These are phyloP conservation scores for Parnassius glacialis DNA, from an alignment of 2,888 invertebrate genomes.

Conservation along the genomic window DNA sequence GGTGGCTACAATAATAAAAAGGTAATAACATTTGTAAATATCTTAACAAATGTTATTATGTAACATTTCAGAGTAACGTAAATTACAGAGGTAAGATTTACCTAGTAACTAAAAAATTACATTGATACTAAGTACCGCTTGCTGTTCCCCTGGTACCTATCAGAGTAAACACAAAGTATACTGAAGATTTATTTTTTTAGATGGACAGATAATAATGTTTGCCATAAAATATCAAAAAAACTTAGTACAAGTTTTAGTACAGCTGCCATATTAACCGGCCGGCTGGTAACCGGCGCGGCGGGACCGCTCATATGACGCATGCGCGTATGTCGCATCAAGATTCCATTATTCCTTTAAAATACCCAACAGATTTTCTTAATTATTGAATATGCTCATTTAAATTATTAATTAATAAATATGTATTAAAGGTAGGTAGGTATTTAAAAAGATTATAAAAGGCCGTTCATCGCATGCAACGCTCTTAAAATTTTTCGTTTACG, in stretches of 20 bases:
- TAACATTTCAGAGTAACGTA: too few relatives aligned
- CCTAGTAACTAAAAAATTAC: background rate
- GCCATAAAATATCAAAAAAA: background rate
- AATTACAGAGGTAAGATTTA: too few relatives aligned
- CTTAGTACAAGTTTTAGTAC: conserved; percentile 2
- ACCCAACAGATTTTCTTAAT: background rate
- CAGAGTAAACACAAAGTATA: background rate
- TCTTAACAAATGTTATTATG: too few relatives aligned
- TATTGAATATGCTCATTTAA: background rate
- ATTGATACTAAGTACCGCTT: background rate
- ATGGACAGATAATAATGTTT: background rate
- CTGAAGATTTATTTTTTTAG: background rate
- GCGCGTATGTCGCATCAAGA: conserved; percentile 8
- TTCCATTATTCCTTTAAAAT: conserved; percentile 15
- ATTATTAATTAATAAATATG: background rate
- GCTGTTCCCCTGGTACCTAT: background rate
- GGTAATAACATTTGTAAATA: too few relatives aligned
- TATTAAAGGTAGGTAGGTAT: background rate
- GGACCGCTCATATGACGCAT: conserved; percentile 11
- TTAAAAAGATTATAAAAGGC: background rate
- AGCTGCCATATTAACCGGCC: background rate
- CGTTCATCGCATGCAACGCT: background rate
- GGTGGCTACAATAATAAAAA: too few relatives aligned
- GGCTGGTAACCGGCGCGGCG: background rate
- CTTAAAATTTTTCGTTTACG: conserved; percentile 27